Base-by-base conservation (phyloP, 2,888 invertebrate species). In the Pachliopta kotzebuea region DNA sequence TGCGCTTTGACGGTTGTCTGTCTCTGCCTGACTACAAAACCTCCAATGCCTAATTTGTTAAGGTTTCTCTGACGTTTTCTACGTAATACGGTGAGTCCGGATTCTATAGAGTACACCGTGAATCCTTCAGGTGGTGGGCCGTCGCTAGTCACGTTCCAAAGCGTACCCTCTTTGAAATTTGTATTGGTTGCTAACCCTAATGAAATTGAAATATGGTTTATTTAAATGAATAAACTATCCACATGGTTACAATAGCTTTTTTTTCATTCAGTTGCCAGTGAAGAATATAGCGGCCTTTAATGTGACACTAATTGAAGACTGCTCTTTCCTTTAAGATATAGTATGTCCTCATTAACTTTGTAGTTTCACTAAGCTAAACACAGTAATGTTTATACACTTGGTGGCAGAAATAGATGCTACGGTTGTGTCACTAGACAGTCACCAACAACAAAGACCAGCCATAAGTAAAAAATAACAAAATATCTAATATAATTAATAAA, bases 41-140 rank as follows among this genome's bases (percentile, higher is more conserved):
- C 98, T 7, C 98, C 98, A 67, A 98, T 97, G 8, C 94, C 95
- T 45, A 98, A 91, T 83, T 97, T 97, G 79, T 97, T 97, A 52
- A 98, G 87, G 85, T 98, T 98, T 59, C 98, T 92, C 80, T 97
- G 97, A 57, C 98, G 93, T 83, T 97, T 98, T 67, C 97, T 93
- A 65, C 96, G 92, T 66, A 97, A 85, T 54, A 97, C 95, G 18
- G 95, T 94, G n/a, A 95, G 93, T 0, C 97, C 97, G 21, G 94
- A 95, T 72, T 97, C 97, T 67, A 95, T 96, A 0, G 95, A 95
- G 76, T 94, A 95, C 56, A 96, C 92, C 20, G 96, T 95, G 77
- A 96, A 96, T 14, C 96, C 96, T 75, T 96, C 96, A 0, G 97
- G 97, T 0, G 96, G 95, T 0, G 96, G 95, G 0, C 97, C 97